phyloP scores from a whole-genome alignment of 2,113 vertebrate genomes.

The Ciconia stormi region DNA sequence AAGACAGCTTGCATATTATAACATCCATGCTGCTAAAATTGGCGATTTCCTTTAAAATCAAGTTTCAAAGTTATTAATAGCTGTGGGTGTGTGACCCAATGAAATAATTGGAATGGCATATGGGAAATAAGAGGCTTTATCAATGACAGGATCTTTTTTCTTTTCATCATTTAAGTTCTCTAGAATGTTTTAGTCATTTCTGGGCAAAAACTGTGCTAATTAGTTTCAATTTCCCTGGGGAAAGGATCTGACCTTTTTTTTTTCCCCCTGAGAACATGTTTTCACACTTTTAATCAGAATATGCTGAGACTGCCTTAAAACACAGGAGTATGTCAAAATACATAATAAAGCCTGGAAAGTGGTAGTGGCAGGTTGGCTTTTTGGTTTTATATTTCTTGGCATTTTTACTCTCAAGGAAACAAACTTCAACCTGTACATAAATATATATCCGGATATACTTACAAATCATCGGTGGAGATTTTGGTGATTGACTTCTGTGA shows the following conservation, averaged over 20 bases:
- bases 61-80: not conserved
- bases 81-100: not conserved
- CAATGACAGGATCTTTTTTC: not conserved
- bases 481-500: not conserved
- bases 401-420: not conserved
- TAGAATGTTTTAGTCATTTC: not conserved
- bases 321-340: not conserved
- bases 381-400: not conserved
- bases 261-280: not conserved
- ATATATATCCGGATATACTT: not conserved
- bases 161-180: not conserved
- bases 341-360: not conserved
- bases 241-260: not conserved
- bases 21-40: not conserved
- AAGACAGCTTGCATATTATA: not conserved
- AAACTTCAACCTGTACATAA: not conserved
- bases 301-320: not conserved
- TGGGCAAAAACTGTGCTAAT: not conserved
- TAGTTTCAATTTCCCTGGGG: not conserved
- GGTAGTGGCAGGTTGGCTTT: not conserved
- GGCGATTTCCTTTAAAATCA: not conserved
- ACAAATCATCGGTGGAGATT: not conserved
- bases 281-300: constrained; percentile 21
- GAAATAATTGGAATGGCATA: not conserved
- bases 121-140: not conserved